These are phyloP conservation scores for Morus bassanus DNA, from an alignment of 2,797 vertebrate species.

Conservation along the genomic window DNA sequence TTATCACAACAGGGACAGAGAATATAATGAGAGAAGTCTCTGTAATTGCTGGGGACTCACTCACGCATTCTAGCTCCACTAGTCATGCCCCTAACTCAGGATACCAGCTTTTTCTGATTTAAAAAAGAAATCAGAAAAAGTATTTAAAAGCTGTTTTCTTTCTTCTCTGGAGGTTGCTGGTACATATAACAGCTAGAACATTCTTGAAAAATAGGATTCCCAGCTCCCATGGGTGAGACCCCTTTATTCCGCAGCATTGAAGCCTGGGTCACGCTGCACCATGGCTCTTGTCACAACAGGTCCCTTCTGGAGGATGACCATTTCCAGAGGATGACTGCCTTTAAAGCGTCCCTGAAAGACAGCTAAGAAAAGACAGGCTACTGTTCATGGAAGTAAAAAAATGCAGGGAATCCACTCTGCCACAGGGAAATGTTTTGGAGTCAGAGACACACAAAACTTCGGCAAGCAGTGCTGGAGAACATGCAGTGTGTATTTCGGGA, in stretches of 20 bases:
- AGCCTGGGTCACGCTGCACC: fast-evolving
- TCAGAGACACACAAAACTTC: not conserved
- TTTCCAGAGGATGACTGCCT: not conserved
- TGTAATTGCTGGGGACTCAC: not conserved
- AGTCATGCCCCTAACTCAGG: not conserved
- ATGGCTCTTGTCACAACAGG: not conserved
- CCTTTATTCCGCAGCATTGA: not conserved
- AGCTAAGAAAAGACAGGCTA: not conserved
- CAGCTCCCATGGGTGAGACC: not conserved
- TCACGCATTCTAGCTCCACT: not conserved
- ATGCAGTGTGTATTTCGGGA: not conserved
- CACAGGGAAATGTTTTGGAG: not conserved
- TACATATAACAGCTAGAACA: not conserved
- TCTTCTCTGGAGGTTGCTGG: not conserved
- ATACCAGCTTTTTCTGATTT: not conserved
- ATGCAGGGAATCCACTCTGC: not conserved
- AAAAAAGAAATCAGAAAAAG: not conserved
- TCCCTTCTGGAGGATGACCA: not conserved
- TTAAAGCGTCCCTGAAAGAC: not conserved
- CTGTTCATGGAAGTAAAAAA: not conserved
- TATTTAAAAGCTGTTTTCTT: not conserved
- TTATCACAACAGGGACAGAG: not conserved
- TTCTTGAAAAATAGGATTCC: not conserved
- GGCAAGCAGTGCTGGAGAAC: not conserved
- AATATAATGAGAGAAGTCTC: not conserved